A percentile compares a stretch with the other conserved stretches of the same genome.
phyloP scores from a whole-genome alignment of 2,888 invertebrate genomes.

The Dyspetes luteomarginatus region DNA sequence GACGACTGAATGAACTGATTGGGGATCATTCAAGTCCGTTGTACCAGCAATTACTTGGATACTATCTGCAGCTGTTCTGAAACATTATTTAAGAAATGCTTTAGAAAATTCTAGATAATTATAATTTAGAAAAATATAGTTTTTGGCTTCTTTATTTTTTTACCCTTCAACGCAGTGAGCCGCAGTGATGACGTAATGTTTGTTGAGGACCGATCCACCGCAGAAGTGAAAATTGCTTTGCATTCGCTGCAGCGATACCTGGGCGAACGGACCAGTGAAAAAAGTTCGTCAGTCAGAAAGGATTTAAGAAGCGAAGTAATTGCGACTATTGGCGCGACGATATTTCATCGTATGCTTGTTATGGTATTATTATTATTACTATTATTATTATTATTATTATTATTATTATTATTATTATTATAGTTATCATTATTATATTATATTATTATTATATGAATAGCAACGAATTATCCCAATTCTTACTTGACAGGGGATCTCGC shows the following conservation, averaged over 20 bases:
- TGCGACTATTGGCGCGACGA: background rate
- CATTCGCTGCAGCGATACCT: slow-evolving; percentile 73
- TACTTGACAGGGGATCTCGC: slow-evolving; percentile 78
- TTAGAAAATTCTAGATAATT: background rate
- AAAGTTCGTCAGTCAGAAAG: slow-evolving; percentile 4
- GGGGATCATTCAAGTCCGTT: background rate
- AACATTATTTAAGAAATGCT: background rate
- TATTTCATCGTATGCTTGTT: background rate
- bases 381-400: too few species aligned
- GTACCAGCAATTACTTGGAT: slow-evolving; percentile 71
- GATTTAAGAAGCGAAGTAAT: background rate
- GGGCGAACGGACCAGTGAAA: slow-evolving; percentile 2
- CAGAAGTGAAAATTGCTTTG: slow-evolving; percentile 67
- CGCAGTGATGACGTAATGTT: slow-evolving; percentile 72
- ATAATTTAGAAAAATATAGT: background rate
- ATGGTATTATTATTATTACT: too few species aligned
- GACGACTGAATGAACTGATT: slow-evolving; percentile 14
- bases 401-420: too few species aligned
- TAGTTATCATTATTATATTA: too few species aligned
- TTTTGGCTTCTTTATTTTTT: background rate
- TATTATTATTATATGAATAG: background rate
- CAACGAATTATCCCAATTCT: background rate
- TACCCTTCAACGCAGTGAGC: slow-evolving; percentile 74
- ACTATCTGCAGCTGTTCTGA: background rate
- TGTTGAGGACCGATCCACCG: slow-evolving; percentile 72